Evolutionary conservation across 1,140 invertebrate species (phyloP), one percentile per base, ranked within the genome.

Genomic region (Bombus cullumanus): DNA sequence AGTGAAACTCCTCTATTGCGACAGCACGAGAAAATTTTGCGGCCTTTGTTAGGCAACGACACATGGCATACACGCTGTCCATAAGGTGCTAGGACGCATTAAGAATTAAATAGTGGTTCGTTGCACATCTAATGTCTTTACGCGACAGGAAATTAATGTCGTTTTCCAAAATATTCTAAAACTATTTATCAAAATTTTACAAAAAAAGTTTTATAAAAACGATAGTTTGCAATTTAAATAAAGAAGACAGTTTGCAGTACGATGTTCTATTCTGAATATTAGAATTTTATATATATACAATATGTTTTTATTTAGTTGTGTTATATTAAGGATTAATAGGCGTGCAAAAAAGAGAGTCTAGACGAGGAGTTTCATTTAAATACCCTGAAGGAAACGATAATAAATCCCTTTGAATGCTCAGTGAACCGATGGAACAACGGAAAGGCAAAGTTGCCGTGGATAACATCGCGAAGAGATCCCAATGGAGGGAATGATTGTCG

Each of bases 1-100:
- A 90, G 93, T 92, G 93, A 94, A 94, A 94, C 92, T 92, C 83
- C 81, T 62, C 31, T 80, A 88, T 94, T 94, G 92, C 93, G 85
- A 94, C 90, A 94, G 59, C 75, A 18, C 64, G 80, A 83, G 91
- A 92, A 93, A 93, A 93, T 91, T 91, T 59, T 79, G 81, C 66
- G 75, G 79, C 80, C 86, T 87, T 57, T 86, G 68, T 94, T 93
- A 87, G 74, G 88, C 89, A 93, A 93, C 86, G 62, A 53, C 62
- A 22, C 68, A 37, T 28, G 9, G 57, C 74, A 28, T 47, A 71
- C 34, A 3, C 62, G 5, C 22, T 5, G n/a, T 0, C 34, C 34
- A 47, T 68, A 86, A 86, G 66, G 39, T 68, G 59, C 15, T 59
- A 71, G 66, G 82, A 90, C 87, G 64, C 66, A 73, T 72, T 82